Percentiles rank a stretch among this genome's conserved stretches.
Conservation (phyloP, 2,797 vertebrate species). For the Morelia viridis region DNA sequence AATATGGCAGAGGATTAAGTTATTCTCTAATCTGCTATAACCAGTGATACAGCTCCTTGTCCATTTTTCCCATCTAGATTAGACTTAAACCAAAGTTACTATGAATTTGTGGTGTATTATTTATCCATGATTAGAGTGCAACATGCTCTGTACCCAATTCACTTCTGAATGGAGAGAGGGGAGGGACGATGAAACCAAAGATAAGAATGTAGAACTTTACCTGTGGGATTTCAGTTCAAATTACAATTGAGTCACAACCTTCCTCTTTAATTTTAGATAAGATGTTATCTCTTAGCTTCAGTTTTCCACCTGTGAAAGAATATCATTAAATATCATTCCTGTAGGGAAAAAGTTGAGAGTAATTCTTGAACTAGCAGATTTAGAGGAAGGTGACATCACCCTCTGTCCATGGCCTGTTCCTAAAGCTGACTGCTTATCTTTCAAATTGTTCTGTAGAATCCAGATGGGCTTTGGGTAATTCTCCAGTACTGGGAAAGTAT, state of each 20-base stretch:
- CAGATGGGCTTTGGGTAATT: neutral
- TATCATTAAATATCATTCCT: neutral
- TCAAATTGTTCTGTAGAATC: neutral
- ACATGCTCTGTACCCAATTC: neutral
- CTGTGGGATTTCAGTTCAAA: neutral
- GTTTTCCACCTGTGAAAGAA: neutral
- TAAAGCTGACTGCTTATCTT: neutral
- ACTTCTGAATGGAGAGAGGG: slow-evolving; percentile 11
- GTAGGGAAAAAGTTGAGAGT: neutral
- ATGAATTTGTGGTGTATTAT: neutral
- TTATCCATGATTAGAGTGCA: neutral
- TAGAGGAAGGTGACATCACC: neutral
- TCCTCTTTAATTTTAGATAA: neutral
- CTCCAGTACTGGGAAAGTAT: neutral
- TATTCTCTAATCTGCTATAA: neutral
- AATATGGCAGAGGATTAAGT: neutral
- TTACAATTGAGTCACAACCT: neutral
- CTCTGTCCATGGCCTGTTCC: neutral
- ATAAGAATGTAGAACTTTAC: neutral
- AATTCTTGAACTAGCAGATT: neutral
- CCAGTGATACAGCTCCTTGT: neutral
- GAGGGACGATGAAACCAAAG: neutral
- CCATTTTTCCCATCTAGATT: neutral
- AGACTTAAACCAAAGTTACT: neutral
- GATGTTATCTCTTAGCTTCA: neutral